Base-by-base conservation (phyloP, 2,888 invertebrate species). In the Fissipunctia ypsillon region DNA sequence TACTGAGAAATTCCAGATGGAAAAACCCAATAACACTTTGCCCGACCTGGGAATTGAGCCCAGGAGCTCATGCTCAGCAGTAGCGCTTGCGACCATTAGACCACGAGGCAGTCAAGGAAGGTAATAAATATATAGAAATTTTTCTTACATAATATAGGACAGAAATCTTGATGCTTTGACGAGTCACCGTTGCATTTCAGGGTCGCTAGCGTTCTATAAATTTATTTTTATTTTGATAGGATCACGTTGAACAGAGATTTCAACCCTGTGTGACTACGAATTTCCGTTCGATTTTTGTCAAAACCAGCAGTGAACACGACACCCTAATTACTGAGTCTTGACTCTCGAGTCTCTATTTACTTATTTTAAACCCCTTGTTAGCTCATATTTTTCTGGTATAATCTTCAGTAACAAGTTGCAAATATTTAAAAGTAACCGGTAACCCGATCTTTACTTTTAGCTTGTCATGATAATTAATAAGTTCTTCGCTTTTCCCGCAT, bases 351-450 rank as follows among this genome's bases (percentile, higher is more conserved):
- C n/a, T n/a, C 14, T n/a, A 38, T 31, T 66, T 52, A 2, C 3
- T 14, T 41, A 73, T n/a, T 74, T 12, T 65, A 38, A 19, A 9
- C 38, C 14, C n/a, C 7, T 68, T 54, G 19, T n/a, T 0, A 31
- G 6, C 16, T 68, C 25, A 75, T 48, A 66, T 61, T 75, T 45
- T 75, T 68, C 22, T 41, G 14, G 9, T 45, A 31, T 10, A 31
- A 54, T 41, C 28, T 9, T 9, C 4, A 48, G 60, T 60, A 54
- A 22, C 38, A 28, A 16, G 52, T 68, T 61, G 68, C 48, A 61
- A 67, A 35, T 61, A 60, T 61, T 76, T 68, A 14, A 25, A 61
- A 76, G 7, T 52, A 41, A 60, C 25, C 5, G 45, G 75, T 76
- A 61, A 76, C 52, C 0, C 14, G 45, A 76, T 54, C 60, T 35